Conservation (phyloP, 2,888 invertebrate species). For the Limnephilus lunatus region DNA sequence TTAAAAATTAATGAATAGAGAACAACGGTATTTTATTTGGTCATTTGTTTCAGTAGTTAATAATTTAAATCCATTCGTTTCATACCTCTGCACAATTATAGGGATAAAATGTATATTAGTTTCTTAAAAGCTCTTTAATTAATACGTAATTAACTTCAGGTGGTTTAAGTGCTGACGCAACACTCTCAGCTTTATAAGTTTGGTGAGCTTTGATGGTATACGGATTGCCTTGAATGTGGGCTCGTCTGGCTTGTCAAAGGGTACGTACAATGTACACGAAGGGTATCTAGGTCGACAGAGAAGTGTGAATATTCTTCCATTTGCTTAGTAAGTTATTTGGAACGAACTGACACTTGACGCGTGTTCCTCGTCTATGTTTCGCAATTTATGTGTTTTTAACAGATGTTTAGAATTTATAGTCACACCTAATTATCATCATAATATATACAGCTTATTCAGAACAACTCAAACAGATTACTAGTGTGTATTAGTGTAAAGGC, state of each 20-base stretch:
- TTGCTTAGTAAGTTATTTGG: not conserved
- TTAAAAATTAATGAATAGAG: no score
- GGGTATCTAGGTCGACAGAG: not conserved
- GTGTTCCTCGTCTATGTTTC: not conserved
- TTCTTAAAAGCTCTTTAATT: no score
- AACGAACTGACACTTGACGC: not conserved
- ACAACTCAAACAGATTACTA: no score
- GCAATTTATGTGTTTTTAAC: not conserved
- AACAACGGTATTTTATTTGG: no score
- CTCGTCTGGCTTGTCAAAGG: not conserved
- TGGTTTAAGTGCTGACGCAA: not conserved
- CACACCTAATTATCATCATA: not conserved
- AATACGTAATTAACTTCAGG: not conserved
- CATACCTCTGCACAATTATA: no score
- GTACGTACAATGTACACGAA: not conserved
- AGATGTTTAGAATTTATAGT: not conserved
- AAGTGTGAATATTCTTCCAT: not conserved
- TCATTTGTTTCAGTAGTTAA: no score
- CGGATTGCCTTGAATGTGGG: not conserved
- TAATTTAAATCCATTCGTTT: no score
- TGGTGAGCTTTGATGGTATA: not conserved
- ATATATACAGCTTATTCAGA: no score
- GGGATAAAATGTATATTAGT: no score
- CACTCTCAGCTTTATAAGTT: not conserved
- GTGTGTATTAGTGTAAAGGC: no score